Evolutionary conservation across 2,113 vertebrate genomes (phyloP), one percentile per base, ranked within the genome.

Genomic region (Oryzias celebensis): DNA sequence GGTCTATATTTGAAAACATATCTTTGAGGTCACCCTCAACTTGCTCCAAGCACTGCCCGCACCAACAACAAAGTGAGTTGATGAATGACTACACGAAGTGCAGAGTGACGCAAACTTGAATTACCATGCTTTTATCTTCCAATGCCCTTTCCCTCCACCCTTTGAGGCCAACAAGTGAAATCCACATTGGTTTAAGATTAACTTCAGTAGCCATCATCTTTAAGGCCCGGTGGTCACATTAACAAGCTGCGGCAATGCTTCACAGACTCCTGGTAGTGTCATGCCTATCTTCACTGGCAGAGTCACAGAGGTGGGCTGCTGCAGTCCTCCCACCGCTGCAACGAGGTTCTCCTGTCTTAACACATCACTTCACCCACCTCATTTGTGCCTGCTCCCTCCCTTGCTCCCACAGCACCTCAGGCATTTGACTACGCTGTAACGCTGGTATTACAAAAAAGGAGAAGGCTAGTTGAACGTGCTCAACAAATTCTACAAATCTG

Each of bases 191-290:
- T 81, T 86, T 87, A 85, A 90, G 86, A 84, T 86, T 76, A 79
- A 84, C 78, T 83, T 89, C 82, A 86, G 70, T 78, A 81, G 51
- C 79, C 86, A 83, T 87, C 81, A 87, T 86, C 76, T 67, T 90
- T 84, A 83, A 85, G 78, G 76, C 78, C 87, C 77, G 78, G 71
- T 84, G 85, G 79, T 84, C 60, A 80, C 74, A 77, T 84, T 88
- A 87, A 87, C 76, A 41, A 88, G 84, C 63, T 77, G 71, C 59
- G 81, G 78, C 62, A 20, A 70, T 70, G 78, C 78, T 85, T 58
- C 60, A 15, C 68, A 67, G 68, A 50, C 64, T 42, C 54, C 63
- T 67, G 70, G 71, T 53, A 73, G 64, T 23, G 78, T 65, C 13
- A 55, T 52, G 78, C 78, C 75, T 64, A 66, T 79, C 73, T 58